Conservation (phyloP, 1,140 invertebrate genomes). For the Saccostrea cuccullata region DNA sequence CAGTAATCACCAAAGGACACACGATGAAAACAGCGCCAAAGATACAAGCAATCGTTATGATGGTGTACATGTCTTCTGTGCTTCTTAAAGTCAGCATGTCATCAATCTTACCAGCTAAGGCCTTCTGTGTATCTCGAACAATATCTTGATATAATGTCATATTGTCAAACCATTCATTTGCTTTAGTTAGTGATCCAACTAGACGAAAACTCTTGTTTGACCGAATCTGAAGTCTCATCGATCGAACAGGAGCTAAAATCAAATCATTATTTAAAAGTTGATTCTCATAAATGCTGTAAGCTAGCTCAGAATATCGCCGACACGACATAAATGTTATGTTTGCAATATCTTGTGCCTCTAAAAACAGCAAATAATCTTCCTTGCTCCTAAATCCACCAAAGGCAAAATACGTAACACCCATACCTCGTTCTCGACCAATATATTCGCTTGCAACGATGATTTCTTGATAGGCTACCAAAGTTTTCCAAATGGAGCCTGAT, state of each 20-base stretch:
- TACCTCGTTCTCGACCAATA: constrained; percentile 65
- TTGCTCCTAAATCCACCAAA: constrained; percentile 59
- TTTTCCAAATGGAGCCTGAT: constrained; percentile 58
- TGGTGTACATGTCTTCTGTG: constrained; percentile 50
- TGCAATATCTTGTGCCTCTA: constrained; percentile 63
- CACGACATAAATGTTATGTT: constrained; percentile 64
- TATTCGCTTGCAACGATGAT: constrained; percentile 62
- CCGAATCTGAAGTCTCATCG: constrained; percentile 55
- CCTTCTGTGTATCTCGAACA: constrained; percentile 28
- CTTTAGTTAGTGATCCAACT: constrained; percentile 52
- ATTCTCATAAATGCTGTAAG: constrained; percentile 55
- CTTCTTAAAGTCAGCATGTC: constrained; percentile 15
- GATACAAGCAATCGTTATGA: constrained; percentile 63
- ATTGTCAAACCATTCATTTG: constrained; percentile 62
- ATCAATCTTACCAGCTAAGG: constrained; percentile 39
- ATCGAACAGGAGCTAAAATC: constrained; percentile 10
- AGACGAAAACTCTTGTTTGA: constrained; percentile 36
- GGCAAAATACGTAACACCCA: constrained; percentile 63
- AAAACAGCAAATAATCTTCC: constrained; percentile 64
- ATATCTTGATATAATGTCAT: constrained; percentile 58
- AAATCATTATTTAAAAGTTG: constrained; percentile 39
- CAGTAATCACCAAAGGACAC: constrained; percentile 66
- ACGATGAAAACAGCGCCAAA: constrained; percentile 67
- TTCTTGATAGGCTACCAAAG: constrained; percentile 64
- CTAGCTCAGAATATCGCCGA: constrained; percentile 61